These are phyloP conservation scores for Sprattus sprattus DNA, from an alignment of 2,113 vertebrate species.

Conservation along the genomic window DNA sequence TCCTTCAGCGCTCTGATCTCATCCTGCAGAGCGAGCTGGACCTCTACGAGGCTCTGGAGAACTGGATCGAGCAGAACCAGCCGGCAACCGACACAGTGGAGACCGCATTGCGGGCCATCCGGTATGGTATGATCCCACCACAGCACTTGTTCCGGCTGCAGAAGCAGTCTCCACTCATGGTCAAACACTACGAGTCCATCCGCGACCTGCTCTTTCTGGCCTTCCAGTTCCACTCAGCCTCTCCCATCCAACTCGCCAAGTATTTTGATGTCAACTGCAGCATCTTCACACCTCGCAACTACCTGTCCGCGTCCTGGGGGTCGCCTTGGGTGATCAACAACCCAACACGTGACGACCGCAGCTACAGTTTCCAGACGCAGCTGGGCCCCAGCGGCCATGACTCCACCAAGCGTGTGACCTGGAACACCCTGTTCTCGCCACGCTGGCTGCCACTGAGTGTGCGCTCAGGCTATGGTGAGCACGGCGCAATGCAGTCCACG, in stretches of 20 bases:
- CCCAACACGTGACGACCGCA: constrained; percentile 92
- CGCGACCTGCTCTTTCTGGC: constrained; percentile 89
- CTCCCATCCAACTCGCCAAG: constrained; percentile 89
- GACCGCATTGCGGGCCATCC: constrained; percentile 79
- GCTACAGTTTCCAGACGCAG: constrained; percentile 94
- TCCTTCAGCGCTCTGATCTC: constrained; percentile 91
- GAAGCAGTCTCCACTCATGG: constrained; percentile 81
- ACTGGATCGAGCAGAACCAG: constrained; percentile 81
- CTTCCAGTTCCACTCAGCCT: constrained; percentile 96
- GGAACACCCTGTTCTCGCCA: constrained; percentile 94
- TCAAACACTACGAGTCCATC: constrained; percentile 75
- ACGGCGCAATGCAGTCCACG: constrained; percentile 78
- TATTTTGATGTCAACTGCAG: constrained; percentile 94
- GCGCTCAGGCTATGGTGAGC: constrained; percentile 81
- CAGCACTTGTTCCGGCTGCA: constrained; percentile 90
- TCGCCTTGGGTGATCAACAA: constrained; percentile 93
- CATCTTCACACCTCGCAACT: constrained; percentile 94
- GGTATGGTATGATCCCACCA: constrained; percentile 92
- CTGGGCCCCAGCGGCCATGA: constrained; percentile 90
- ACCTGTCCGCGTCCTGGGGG: constrained; percentile 88
- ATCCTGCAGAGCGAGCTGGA: constrained; percentile 91
- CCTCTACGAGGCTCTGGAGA: constrained; percentile 86
- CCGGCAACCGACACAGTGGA: constrained; percentile 72
- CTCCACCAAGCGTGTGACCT: constrained; percentile 82
- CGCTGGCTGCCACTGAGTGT: constrained; percentile 90